Percentiles rank a stretch among this genome's conserved stretches.
phyloP scores from a whole-genome alignment of 2,113 vertebrate genomes.

The Nothocercus julius region DNA sequence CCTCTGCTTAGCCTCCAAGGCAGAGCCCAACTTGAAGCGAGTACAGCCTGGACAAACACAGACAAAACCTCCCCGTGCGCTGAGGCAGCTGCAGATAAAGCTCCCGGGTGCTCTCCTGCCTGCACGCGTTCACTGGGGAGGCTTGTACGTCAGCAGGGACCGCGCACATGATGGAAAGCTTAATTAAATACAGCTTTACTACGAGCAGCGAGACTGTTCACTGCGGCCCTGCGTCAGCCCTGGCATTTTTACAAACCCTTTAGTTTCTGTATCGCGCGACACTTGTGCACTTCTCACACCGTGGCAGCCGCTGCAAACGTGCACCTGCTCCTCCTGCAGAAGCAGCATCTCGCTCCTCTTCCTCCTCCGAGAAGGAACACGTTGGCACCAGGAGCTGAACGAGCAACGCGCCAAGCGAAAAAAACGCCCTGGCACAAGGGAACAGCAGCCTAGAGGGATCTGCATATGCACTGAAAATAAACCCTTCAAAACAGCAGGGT shows the following conservation, averaged over 20 bases:
- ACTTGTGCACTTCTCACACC: background rate
- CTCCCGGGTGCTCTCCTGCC: background rate
- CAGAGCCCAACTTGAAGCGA: background rate
- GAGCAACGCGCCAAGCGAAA: background rate
- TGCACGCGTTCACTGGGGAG: background rate
- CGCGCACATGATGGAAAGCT: background rate
- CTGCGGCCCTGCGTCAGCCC: background rate
- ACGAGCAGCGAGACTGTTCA: background rate
- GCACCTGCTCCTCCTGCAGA: background rate
- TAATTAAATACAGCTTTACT: background rate
- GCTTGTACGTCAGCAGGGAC: background rate
- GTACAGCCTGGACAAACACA: background rate
- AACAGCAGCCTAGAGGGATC: background rate
- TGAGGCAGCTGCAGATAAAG: background rate
- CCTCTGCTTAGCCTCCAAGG: background rate
- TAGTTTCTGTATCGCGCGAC: background rate
- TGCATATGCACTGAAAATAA: background rate
- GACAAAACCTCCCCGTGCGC: background rate
- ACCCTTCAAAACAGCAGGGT: background rate
- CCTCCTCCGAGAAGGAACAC: background rate
- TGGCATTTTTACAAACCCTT: background rate
- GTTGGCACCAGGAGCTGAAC: background rate
- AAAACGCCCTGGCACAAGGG: background rate
- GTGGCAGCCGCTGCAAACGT: background rate
- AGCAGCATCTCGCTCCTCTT: rapidly evolving